Conservation (phyloP, 2,888 invertebrate genomes). For the Corythucha ciliata region DNA sequence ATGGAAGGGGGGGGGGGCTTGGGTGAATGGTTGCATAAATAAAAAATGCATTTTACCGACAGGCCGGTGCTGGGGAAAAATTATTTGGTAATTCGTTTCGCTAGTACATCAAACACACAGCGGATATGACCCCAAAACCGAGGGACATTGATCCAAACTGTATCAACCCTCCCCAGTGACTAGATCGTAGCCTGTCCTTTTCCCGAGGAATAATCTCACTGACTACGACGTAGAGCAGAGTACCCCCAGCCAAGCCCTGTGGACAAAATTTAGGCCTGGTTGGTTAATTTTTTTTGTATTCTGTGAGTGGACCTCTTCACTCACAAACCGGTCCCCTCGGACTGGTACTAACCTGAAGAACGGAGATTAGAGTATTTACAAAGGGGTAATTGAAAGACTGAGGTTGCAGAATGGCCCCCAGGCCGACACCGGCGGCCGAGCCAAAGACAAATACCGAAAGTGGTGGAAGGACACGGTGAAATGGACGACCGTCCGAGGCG, state of each 20-base stretch:
- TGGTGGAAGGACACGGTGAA: constrained; percentile 48
- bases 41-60: too few relatives aligned
- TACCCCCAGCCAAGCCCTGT: constrained; percentile 64
- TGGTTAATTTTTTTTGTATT: not conserved
- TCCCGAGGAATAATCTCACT: constrained; percentile 69
- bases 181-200: constrained; percentile 37
- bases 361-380: not conserved
- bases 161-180: too few relatives aligned
- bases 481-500: constrained; percentile 38
- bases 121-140: constrained; percentile 11
- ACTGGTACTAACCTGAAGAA: constrained; percentile 8
- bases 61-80: too few relatives aligned
- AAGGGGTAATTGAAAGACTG: constrained; percentile 49
- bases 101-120: too few relatives aligned
- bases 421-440: constrained; percentile 56
- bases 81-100: too few relatives aligned
- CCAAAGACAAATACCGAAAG: constrained; percentile 58
- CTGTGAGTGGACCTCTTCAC: not conserved
- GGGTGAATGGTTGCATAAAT: too few relatives aligned
- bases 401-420: constrained; percentile 53
- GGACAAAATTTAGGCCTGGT: constrained; percentile 28
- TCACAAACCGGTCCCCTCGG: too few relatives aligned
- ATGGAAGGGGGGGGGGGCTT: too few relatives aligned
- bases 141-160: constrained; percentile 7
- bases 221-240: constrained; percentile 65